Evolutionary conservation across 2,113 vertebrate species (phyloP).

Genomic region (Lethenteron reissneri): DNA sequence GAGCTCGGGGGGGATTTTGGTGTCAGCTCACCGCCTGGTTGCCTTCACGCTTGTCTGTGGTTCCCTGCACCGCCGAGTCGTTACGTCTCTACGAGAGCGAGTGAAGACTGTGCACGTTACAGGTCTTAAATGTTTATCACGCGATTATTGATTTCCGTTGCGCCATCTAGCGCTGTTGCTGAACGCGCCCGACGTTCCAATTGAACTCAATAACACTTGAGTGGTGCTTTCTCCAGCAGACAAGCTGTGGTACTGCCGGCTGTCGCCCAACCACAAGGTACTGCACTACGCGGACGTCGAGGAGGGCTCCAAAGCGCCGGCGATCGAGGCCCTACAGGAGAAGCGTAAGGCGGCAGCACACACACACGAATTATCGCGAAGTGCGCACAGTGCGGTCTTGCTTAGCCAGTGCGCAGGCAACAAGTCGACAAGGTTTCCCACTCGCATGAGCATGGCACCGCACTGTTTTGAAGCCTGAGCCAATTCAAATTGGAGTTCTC

Average conservation of each 20-base stretch:
- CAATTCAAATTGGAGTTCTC: no score
- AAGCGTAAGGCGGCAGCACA: conserved; percentile 37
- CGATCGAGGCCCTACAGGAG: conserved; percentile 50
- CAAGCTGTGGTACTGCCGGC: conserved; percentile 85
- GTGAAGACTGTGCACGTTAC: no score
- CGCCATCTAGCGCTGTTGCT: background rate
- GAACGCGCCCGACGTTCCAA: background rate
- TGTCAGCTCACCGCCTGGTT: no score
- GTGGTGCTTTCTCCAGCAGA: conserved; percentile 25
- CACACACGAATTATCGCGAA: no score
- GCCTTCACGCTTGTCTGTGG: no score
- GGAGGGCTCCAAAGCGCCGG: conserved; percentile 30
- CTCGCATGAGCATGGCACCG: no score
- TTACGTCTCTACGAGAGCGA: no score
- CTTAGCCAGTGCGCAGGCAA: no score
- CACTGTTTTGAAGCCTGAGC: no score
- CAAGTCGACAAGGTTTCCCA: background rate
- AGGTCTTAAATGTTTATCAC: background rate
- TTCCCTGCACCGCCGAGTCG: no score
- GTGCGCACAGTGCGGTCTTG: no score
- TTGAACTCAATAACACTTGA: background rate
- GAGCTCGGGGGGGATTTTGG: no score
- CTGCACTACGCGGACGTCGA: conserved; percentile 78
- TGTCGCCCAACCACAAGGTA: conserved; percentile 88
- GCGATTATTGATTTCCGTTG: background rate